Evolutionary conservation across 1,140 invertebrate species (phyloP).

Genomic region (Drosophila parabipectinata): DNA sequence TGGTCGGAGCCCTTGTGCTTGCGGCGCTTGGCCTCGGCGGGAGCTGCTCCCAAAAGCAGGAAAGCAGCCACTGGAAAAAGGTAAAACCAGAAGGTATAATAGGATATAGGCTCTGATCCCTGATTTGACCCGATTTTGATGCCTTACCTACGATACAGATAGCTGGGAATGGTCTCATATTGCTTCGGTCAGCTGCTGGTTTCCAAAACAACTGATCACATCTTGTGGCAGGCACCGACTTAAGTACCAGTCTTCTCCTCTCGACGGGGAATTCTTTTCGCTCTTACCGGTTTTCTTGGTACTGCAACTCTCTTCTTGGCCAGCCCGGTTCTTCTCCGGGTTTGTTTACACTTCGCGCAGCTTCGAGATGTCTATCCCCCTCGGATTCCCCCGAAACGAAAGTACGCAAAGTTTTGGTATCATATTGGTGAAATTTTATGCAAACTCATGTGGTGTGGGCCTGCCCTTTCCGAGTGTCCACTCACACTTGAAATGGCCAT

Average conservation of each 20-base stretch:
- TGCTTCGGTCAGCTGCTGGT: conserved; percentile 55
- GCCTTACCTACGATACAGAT: conserved; percentile 60
- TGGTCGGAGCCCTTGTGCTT: conserved; percentile 68
- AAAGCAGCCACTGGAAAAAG: conserved; percentile 36
- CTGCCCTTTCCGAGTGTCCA: conserved; percentile 25
- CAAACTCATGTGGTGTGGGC: conserved; percentile 68
- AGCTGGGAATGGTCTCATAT: conserved; percentile 58
- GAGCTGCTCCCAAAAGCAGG: conserved; percentile 44
- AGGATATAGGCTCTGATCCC: conserved; percentile 1
- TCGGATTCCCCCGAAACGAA: conserved; percentile 39
- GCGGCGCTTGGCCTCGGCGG: conserved; percentile 58
- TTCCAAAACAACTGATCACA: conserved; percentile 62
- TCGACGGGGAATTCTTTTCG: conserved; percentile 57
- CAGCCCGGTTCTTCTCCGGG: conserved; percentile 2
- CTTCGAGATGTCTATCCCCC: conserved; percentile 13
- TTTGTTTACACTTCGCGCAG: conserved; percentile 38
- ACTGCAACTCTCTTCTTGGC: conserved; percentile 29
- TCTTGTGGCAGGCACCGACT: conserved; percentile 47
- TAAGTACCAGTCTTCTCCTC: conserved; percentile 54
- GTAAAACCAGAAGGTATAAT: neutral
- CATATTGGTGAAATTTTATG: conserved; percentile 73
- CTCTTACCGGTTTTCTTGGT: conserved; percentile 70
- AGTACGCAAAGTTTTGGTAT: conserved; percentile 62
- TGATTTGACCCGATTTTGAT: neutral
- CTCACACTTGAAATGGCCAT: conserved; percentile 36